These are phyloP conservation scores for Drosophila malerkotliana DNA, from an alignment of 1,140 invertebrate genomes.

Conservation along the genomic window DNA sequence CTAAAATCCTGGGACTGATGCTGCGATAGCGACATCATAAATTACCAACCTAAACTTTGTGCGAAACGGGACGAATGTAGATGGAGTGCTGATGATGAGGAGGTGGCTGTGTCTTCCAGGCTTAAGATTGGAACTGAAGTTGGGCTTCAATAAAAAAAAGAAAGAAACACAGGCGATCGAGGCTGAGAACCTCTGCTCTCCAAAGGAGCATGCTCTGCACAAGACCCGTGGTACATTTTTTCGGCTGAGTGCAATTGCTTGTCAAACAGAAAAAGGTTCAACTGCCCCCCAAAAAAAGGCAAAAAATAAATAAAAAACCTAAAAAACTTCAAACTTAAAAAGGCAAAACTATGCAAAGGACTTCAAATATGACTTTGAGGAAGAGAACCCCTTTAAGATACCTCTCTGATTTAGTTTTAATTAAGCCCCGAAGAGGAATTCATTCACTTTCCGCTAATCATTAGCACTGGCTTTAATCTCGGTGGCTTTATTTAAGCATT, in stretches of 20 bases:
- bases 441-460: slow-evolving; percentile 18
- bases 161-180: slow-evolving; percentile 49
- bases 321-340: slow-evolving; percentile 16
- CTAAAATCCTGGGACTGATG: slow-evolving; percentile 61
- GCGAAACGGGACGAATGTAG: slow-evolving; percentile 63
- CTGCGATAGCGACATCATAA: slow-evolving; percentile 75
- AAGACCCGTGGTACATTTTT: slow-evolving; percentile 62
- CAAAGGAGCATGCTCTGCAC: slow-evolving; percentile 25
- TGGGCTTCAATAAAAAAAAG: slow-evolving; percentile 5
- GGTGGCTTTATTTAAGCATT: slow-evolving; percentile 40
- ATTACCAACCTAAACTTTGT: slow-evolving; percentile 78
- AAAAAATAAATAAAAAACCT: not conserved
- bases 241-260: slow-evolving; percentile 79
- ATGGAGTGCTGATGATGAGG: slow-evolving; percentile 43
- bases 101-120: slow-evolving; percentile 5
- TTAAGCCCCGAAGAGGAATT: not conserved
- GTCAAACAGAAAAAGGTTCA: slow-evolving; percentile 79
- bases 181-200: slow-evolving; percentile 52
- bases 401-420: not conserved
- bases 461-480: slow-evolving; percentile 30
- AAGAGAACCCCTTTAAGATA: too few species aligned
- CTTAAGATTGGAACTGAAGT: not conserved
- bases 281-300: slow-evolving; percentile 49
- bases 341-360: slow-evolving; percentile 19
- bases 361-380: not conserved